Conservation (phyloP, 2,797 vertebrate genomes). For the Babyrousa celebensis region DNA sequence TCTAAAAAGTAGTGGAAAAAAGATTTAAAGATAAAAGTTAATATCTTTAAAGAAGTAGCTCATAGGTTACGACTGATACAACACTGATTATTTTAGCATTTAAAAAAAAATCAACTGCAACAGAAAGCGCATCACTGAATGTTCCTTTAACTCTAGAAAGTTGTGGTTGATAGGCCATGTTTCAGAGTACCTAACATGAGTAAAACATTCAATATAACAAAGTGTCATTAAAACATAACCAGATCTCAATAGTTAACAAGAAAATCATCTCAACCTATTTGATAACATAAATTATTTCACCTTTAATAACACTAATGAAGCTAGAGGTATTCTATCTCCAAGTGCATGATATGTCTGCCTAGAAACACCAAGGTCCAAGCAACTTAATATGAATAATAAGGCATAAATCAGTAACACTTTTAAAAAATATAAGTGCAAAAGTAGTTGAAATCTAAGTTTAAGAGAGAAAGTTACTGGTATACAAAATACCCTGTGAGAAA, state of each 20-base stretch:
- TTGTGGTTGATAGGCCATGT: slow-evolving; percentile 20
- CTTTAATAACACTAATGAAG: slow-evolving; percentile 49
- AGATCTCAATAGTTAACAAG: slow-evolving; percentile 43
- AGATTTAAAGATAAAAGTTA: slow-evolving; percentile 71
- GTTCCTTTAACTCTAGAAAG: slow-evolving; percentile 29
- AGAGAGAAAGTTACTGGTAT: neutral
- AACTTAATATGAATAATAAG: slow-evolving; percentile 56
- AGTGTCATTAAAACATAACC: slow-evolving; percentile 62
- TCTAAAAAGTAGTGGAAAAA: slow-evolving; percentile 91
- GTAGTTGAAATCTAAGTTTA: slow-evolving; percentile 60
- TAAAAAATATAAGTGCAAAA: slow-evolving; percentile 57
- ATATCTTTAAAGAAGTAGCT: slow-evolving; percentile 61
- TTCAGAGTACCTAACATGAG: slow-evolving; percentile 43
- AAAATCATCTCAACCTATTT: slow-evolving; percentile 61
- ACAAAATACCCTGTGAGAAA: slow-evolving; percentile 63
- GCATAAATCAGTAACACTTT: neutral
- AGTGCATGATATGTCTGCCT: slow-evolving; percentile 33
- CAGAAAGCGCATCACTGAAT: slow-evolving; percentile 39
- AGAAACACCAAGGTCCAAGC: slow-evolving; percentile 50
- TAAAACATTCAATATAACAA: slow-evolving; percentile 58
- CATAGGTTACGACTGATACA: slow-evolving; percentile 59
- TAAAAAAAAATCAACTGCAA: slow-evolving; percentile 61
- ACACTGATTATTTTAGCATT: slow-evolving; percentile 39
- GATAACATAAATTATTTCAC: slow-evolving; percentile 47
- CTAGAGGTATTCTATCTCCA: slow-evolving; percentile 41